These are phyloP conservation scores for Labia minor DNA, from an alignment of 2,888 invertebrate species.

Conservation along the genomic window DNA sequence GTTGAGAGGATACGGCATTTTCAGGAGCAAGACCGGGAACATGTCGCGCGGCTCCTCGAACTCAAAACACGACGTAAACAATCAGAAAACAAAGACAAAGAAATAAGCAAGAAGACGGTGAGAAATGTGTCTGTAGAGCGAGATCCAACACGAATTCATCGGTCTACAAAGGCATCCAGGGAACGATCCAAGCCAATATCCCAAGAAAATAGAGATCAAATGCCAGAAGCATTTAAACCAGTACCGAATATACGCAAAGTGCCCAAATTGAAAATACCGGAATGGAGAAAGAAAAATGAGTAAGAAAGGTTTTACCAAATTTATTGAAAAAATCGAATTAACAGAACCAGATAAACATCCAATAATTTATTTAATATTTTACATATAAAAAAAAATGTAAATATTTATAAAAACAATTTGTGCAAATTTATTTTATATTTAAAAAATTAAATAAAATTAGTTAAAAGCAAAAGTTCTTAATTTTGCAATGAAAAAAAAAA, in stretches of 20 bases:
- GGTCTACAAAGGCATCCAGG: neutral
- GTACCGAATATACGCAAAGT: neutral
- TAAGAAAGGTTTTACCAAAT: too few species aligned
- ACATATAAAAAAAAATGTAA: too few species aligned
- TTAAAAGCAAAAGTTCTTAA: too few species aligned
- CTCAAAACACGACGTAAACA: neutral
- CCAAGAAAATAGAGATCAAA: neutral
- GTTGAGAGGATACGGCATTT: neutral
- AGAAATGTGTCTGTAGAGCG: neutral
- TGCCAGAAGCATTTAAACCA: neutral
- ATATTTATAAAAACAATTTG: too few species aligned
- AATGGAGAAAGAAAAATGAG: neutral
- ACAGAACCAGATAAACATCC: too few species aligned
- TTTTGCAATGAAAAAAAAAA: too few species aligned
- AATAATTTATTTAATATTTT: too few species aligned
- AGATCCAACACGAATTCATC: neutral
- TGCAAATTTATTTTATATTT: too few species aligned
- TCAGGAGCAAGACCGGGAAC: neutral
- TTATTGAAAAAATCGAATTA: too few species aligned
- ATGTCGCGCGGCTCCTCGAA: neutral
- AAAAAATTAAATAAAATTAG: too few species aligned
- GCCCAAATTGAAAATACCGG: neutral
- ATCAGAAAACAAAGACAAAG: neutral
- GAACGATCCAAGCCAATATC: neutral
- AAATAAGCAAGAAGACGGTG: neutral